phyloP scores from a whole-genome alignment of 2,113 vertebrate genomes.

The cat (Felis catus) region DNA sequence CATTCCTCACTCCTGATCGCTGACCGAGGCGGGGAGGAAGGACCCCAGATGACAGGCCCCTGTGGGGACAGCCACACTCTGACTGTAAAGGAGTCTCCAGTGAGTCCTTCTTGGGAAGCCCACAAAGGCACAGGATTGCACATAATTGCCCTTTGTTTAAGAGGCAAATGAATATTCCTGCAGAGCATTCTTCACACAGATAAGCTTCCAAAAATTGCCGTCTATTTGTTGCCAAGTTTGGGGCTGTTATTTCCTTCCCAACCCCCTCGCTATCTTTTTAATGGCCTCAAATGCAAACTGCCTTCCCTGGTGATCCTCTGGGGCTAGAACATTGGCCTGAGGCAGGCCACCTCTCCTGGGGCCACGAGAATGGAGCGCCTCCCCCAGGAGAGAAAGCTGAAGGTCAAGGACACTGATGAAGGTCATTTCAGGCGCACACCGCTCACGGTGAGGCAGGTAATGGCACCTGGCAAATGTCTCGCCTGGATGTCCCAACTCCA shows the following conservation, averaged over 20 bases:
- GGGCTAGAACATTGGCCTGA: not conserved
- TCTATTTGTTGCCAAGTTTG: not conserved
- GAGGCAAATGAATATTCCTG: not conserved
- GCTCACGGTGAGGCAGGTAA: not conserved
- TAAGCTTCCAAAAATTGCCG: slow-evolving; percentile 38
- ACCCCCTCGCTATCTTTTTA: not conserved
- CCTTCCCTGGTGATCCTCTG: not conserved
- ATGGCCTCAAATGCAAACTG: not conserved
- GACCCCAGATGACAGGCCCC: not conserved
- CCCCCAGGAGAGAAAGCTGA: not conserved
- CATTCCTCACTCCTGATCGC: not conserved
- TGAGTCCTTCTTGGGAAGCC: not conserved
- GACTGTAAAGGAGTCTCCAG: not conserved
- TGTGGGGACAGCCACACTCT: not conserved
- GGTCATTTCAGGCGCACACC: rapidly evolving
- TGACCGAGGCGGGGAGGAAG: not conserved
- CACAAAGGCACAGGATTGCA: rapidly evolving
- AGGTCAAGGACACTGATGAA: not conserved
- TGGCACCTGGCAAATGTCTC: not conserved
- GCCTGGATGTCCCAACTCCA: not conserved
- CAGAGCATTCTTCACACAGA: not conserved
- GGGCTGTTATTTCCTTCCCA: slow-evolving; percentile 7
- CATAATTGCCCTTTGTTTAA: not conserved
- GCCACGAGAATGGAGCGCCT: not conserved
- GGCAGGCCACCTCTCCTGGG: not conserved